A percentile compares a stretch with the other conserved stretches of the same genome.
Evolutionary conservation across 2,888 invertebrate species (phyloP).

Genomic region (Xanthia icteritia): DNA sequence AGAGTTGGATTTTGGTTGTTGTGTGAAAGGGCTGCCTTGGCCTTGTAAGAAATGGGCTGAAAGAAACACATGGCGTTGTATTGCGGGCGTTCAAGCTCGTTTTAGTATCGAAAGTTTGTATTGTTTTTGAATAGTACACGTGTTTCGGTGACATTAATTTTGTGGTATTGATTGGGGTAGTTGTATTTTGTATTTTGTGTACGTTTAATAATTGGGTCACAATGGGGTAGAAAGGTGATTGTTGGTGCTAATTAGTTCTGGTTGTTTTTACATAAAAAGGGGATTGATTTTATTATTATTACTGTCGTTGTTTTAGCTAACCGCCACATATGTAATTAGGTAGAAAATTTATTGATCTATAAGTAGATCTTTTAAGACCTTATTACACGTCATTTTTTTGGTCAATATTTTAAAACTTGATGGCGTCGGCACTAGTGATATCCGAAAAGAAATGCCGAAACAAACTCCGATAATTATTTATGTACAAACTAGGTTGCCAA

Average conservation of each 20-base stretch:
- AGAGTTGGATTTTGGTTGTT: conserved; percentile 7
- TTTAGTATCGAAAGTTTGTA: conserved; percentile 28
- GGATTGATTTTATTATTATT: background rate
- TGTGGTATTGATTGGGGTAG: conserved; percentile 24
- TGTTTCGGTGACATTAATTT: conserved; percentile 15
- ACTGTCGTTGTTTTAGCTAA: background rate
- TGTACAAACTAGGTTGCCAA: no score
- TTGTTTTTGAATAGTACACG: conserved; percentile 19
- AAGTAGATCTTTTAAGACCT: background rate
- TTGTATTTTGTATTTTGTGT: conserved; percentile 6
- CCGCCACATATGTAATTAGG: no score
- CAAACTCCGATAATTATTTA: no score
- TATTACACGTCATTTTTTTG: background rate
- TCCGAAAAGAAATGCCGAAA: no score
- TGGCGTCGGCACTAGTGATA: no score
- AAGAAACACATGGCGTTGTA: conserved; percentile 55
- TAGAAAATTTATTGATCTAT: background rate
- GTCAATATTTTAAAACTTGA: no score
- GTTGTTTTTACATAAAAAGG: background rate
- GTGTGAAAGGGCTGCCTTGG: conserved; percentile 15
- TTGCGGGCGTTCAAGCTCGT: conserved; percentile 37
- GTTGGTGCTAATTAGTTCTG: background rate
- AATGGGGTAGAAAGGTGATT: background rate
- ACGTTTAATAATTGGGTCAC: background rate
- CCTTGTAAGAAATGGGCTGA: conserved; percentile 36